A percentile compares a stretch with the other conserved stretches of the same genome.
These are phyloP conservation scores for Ladona fulva DNA, from an alignment of 1,140 invertebrate genomes.

Conservation along the genomic window DNA sequence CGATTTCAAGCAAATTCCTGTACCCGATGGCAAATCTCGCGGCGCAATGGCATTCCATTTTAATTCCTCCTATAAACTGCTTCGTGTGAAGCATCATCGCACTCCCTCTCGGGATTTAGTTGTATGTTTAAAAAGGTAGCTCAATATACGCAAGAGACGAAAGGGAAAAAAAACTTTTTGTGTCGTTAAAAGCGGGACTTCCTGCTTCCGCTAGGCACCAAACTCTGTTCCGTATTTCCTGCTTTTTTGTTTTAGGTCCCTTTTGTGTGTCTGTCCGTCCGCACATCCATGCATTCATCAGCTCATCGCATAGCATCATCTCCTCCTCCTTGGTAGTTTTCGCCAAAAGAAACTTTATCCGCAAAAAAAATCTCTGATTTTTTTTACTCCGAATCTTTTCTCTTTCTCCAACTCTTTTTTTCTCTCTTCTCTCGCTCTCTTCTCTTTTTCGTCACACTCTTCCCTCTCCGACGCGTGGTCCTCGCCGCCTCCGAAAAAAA, in stretches of 20 bases:
- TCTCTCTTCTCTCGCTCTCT: slow-evolving; percentile 4
- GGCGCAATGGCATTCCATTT: no score
- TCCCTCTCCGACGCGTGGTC: background rate
- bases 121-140: no score
- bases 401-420: background rate
- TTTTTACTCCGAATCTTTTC: background rate
- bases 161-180: no score
- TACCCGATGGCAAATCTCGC: no score
- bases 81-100: no score
- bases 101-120: no score
- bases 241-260: slow-evolving; percentile 9
- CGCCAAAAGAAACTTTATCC: background rate
- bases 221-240: background rate
- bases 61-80: no score
- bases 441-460: background rate
- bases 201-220: no score
- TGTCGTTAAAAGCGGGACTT: no score
- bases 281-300: background rate
- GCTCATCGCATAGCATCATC: no score
- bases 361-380: background rate
- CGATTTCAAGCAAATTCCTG: no score
- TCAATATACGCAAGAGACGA: no score
- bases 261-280: slow-evolving; percentile 3
- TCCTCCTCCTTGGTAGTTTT: background rate
- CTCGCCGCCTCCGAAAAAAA: background rate